Conservation (phyloP, 2,797 vertebrate species). For the Cyclopterus lumpus region DNA sequence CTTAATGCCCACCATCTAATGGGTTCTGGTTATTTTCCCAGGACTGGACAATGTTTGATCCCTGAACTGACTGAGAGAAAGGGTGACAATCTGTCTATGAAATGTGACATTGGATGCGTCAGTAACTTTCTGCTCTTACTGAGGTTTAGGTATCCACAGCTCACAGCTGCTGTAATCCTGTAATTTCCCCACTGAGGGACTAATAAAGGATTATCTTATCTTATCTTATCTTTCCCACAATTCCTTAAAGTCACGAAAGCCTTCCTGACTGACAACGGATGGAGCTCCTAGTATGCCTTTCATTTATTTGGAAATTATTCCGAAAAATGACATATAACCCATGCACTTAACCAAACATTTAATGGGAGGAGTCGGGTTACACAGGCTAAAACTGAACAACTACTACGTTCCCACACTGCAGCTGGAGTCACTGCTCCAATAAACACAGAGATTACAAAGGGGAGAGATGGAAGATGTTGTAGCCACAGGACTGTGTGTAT, state of each 20-base stretch:
- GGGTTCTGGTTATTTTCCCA: neutral
- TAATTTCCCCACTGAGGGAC: too few species aligned
- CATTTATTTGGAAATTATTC: constrained; percentile 35
- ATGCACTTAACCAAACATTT: constrained; percentile 6
- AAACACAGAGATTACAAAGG: constrained; percentile 28
- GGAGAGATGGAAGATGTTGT: constrained; percentile 34
- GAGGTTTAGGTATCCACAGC: too few species aligned
- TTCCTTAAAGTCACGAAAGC: constrained; percentile 9
- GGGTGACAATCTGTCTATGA: neutral
- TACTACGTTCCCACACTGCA: constrained; percentile 31
- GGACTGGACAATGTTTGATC: neutral
- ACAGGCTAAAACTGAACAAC: constrained; percentile 13
- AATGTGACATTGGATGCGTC: neutral
- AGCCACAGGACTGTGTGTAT: constrained; percentile 29
- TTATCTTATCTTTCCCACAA: constrained; percentile 9
- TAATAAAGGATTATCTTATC: too few species aligned
- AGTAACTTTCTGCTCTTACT: neutral
- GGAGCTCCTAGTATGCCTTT: constrained; percentile 12
- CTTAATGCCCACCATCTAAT: neutral
- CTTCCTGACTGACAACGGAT: neutral
- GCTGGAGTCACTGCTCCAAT: constrained; percentile 17
- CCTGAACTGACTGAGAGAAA: neutral
- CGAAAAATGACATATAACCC: constrained; percentile 33
- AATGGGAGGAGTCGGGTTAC: constrained; percentile 18
- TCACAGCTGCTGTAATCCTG: too few species aligned